Evolutionary conservation across 1,140 invertebrate species (phyloP), one percentile per base, ranked within the genome.

Genomic region (Drosophila seguyi): DNA sequence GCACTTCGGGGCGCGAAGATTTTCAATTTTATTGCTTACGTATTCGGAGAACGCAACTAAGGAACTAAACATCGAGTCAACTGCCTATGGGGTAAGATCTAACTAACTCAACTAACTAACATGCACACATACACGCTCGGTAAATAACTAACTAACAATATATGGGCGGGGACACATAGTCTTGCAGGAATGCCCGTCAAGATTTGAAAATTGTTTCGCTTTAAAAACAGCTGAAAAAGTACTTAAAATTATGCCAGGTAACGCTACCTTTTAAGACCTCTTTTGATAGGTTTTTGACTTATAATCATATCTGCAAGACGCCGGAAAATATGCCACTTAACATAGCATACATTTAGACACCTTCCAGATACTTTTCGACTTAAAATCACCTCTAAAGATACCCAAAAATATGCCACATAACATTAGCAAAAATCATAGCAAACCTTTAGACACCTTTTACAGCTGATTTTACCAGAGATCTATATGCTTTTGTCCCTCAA

Each of bases 11-110:
- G 31, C 16, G 38, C 42, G 16, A 68, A 52, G 45, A 31, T 41
- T 22, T 58, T 14, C 62, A 76, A 77, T 77, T 77, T 59, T 77
- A 77, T 77, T 77, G 74, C 74, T 77, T 77, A 77, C 73, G 74
- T 77, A 77, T 77, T 77, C 56, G 52, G 59, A 58, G 36, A 77
- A 76, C 74, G 62, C 39, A 65, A 52, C 73, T 57, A 75, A 36
- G 22, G 41, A 67, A 41, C 62, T 59, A 67, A 76, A 39, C 31
- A 55, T 76, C 58, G 14, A 65, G 16, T 73, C 50, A 62, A 73
- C 42, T 75, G 50, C 63, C 65, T 68, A 44, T 0, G 7, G 63
- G 65, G 62, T 71, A 71, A 41, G 62, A 63, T 44, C 55, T 73
- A 73, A 73, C 73, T 75, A 75, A 76, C 74, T 66, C 47, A 76